Base-by-base conservation (phyloP, 2,888 invertebrate genomes). In the Boloria euphrosyne region DNA sequence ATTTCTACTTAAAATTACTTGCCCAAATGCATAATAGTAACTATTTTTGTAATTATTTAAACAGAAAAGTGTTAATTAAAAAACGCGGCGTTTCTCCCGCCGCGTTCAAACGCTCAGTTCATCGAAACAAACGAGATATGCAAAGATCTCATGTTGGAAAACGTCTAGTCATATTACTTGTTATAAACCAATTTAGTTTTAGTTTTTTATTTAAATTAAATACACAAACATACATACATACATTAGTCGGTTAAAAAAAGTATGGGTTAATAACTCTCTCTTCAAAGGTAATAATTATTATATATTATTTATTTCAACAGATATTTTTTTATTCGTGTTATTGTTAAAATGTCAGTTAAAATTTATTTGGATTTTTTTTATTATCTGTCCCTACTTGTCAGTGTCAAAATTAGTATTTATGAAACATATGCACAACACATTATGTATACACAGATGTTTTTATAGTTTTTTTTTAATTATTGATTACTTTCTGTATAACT, bases 71-170 rank as follows among this genome's bases (percentile, higher is more conserved):
- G 6, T 13, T 18, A 4, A 7, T 3, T 13, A 38, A 52, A 51
- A 51, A 52, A 57, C 27, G 51, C 58, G 22, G 43, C 53, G 65
- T 65, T 55, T 17, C 14, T 46, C 62, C 13, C 51, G 55, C 59
- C 7, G 52, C 68, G 60, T 63, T 61, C 47, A 13, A 62, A 67
- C 64, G 69, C 67, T 58, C 67, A 18, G 51, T 65, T 16, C 27
- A 5, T 17, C 53, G 47, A 27, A 67, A 4, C 44, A 27, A 58
- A 16, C 44, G 51, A 64, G 54, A 51, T 64, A 51, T 49, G 59
- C 49, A 66, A 46, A 78, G 83, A 83, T 83, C 83, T 83, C 82
- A 80, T 71, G n/a, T 57, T 46, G 57, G 73, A 75, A 78, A 73
- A 72, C 67, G 65, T 75, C 83, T 83, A 83, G 82, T 83, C 83